These are phyloP conservation scores for Oikopleura dioica DNA, from an alignment of 23 tunicate species.

Conservation along the genomic window DNA sequence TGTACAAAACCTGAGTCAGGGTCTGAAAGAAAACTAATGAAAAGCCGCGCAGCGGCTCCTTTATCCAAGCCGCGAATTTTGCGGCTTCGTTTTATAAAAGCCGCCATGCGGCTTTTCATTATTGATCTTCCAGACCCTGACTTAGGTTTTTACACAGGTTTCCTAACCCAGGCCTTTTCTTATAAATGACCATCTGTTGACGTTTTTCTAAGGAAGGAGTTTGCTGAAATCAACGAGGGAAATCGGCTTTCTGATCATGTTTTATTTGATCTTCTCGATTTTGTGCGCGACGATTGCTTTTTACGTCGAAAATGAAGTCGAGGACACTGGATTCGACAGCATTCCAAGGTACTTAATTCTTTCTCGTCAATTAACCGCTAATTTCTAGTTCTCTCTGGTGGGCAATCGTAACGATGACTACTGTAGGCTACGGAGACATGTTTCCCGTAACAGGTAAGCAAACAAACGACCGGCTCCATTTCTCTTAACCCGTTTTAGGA, in stretches of 20 bases:
- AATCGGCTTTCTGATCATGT: constrained; percentile 8
- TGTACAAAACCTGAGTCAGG: no score
- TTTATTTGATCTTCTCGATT: not conserved
- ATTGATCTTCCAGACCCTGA: no score
- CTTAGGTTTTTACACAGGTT: no score
- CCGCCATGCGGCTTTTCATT: no score
- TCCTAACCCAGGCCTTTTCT: no score
- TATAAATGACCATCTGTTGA: not conserved
- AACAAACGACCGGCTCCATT: no score
- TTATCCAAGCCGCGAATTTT: no score
- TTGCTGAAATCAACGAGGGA: not conserved
- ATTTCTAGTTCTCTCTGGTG: constrained; percentile 4
- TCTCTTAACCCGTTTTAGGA: not conserved
- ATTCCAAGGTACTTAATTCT: no score
- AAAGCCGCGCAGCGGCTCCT: no score
- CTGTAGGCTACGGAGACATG: constrained; percentile 9
- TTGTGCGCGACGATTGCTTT: constrained; percentile 4
- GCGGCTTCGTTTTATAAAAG: no score
- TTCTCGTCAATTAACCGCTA: no score
- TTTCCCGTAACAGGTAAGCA: not conserved
- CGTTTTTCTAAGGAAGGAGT: not conserved
- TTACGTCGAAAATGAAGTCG: constrained; percentile 9
- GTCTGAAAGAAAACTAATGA: no score
- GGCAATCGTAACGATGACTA: constrained; percentile 12
- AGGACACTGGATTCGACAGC: not conserved